Percentiles rank a stretch among this genome's conserved stretches.
These are phyloP conservation scores for Melanaphis sacchari DNA, from an alignment of 1,140 invertebrate genomes.

Conservation along the genomic window DNA sequence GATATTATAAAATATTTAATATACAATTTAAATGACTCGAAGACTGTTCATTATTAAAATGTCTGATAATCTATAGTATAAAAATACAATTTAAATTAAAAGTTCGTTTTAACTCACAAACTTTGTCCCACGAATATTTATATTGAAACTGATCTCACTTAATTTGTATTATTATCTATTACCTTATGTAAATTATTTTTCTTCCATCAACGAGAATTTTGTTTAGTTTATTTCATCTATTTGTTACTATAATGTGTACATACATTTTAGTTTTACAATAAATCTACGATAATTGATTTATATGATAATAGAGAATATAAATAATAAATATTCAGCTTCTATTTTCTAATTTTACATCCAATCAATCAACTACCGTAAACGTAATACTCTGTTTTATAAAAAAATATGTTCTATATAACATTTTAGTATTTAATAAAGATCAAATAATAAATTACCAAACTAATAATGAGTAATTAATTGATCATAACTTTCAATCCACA, in stretches of 20 bases:
- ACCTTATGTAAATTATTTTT: neutral
- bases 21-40: neutral
- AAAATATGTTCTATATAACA: neutral
- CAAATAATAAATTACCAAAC: neutral
- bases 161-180: neutral
- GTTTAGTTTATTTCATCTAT: neutral
- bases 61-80: neutral
- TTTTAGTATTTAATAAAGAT: neutral
- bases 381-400: neutral
- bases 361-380: neutral
- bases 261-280: neutral
- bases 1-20: neutral
- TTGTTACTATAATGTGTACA: neutral
- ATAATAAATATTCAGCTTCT: neutral
- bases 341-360: neutral
- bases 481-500: neutral
- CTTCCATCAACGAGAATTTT: neutral
- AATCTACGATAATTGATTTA: neutral
- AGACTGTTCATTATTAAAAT: neutral
- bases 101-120: neutral
- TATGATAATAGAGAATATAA: neutral
- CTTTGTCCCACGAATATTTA: neutral
- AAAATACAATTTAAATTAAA: neutral
- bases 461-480: neutral
- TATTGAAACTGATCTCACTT: neutral